Evolutionary conservation across 1,140 invertebrate species (phyloP).

Genomic region (Bombus soroeensis): DNA sequence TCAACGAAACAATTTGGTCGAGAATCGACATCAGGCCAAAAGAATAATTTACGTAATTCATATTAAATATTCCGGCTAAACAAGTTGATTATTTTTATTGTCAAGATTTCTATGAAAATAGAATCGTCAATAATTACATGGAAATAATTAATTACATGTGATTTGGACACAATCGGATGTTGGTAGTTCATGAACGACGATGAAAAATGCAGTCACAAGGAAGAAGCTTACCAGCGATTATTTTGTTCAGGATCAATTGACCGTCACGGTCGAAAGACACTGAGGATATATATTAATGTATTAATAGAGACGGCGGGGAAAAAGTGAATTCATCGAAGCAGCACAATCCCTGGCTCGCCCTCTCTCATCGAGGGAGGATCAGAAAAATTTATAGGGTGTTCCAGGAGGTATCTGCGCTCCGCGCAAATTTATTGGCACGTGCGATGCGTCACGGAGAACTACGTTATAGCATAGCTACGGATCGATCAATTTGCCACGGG

Average conservation of each 20-base stretch:
- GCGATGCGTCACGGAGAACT: slow-evolving; percentile 58
- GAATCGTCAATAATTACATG: neutral
- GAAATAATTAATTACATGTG: too few species aligned
- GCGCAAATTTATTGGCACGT: slow-evolving; percentile 62
- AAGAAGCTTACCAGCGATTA: neutral
- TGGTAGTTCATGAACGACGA: neutral
- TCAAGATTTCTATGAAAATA: slow-evolving; percentile 17
- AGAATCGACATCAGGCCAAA: neutral
- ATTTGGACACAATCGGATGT: neutral
- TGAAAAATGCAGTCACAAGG: neutral
- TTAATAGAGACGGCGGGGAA: slow-evolving; percentile 43
- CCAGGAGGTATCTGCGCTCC: slow-evolving; percentile 59
- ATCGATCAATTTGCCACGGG: slow-evolving; percentile 56
- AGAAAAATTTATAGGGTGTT: slow-evolving; percentile 66
- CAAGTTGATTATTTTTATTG: neutral
- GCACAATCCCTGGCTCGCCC: slow-evolving; percentile 22
- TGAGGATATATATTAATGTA: slow-evolving; percentile 36
- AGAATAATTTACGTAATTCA: neutral
- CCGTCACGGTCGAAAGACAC: neutral
- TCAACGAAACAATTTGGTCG: slow-evolving; percentile 13
- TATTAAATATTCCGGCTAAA: too few species aligned
- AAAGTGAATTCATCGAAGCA: slow-evolving; percentile 42
- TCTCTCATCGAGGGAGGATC: slow-evolving; percentile 53
- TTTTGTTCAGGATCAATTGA: neutral
- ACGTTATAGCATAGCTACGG: slow-evolving; percentile 43